Evolutionary conservation across 2,113 vertebrate species (phyloP).

Genomic region (Blennius ocellaris): DNA sequence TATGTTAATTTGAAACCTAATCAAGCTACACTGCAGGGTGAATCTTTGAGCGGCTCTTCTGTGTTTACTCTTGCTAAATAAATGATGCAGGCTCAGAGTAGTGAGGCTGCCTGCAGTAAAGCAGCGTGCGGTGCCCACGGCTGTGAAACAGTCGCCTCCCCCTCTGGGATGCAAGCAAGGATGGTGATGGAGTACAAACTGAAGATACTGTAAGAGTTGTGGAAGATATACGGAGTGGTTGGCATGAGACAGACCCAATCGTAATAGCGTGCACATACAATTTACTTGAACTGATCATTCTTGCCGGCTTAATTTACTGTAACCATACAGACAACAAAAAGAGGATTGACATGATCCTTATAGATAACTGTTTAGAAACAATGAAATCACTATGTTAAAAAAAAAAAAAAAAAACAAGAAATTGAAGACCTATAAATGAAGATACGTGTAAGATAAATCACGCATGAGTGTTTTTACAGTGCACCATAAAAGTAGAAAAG

Average conservation of each 20-base stretch:
- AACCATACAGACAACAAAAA: too few species aligned
- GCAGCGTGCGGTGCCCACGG: conserved; percentile 24
- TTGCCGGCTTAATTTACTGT: too few species aligned
- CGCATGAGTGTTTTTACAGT: too few species aligned
- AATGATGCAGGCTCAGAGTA: conserved; percentile 57
- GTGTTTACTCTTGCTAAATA: conserved; percentile 66
- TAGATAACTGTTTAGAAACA: too few species aligned
- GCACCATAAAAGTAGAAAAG: too few species aligned
- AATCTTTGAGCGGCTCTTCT: conserved; percentile 47
- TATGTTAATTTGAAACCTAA: neutral
- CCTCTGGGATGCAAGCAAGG: conserved; percentile 34
- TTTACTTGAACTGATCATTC: too few species aligned
- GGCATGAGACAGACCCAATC: neutral
- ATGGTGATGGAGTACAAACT: conserved; percentile 39
- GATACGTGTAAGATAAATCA: too few species aligned
- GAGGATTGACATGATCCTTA: too few species aligned
- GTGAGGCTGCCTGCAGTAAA: conserved; percentile 42
- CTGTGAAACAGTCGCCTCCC: conserved; percentile 36
- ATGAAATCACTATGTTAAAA: too few species aligned
- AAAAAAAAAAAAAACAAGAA: too few species aligned
- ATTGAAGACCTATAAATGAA: too few species aligned
- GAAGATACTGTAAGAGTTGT: conserved; percentile 36
- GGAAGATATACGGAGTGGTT: conserved; percentile 6
- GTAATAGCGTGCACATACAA: too few species aligned
- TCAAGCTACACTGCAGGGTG: conserved; percentile 8